Base-by-base conservation (phyloP, 1,140 invertebrate genomes). In the Chionoecetes opilio region DNA sequence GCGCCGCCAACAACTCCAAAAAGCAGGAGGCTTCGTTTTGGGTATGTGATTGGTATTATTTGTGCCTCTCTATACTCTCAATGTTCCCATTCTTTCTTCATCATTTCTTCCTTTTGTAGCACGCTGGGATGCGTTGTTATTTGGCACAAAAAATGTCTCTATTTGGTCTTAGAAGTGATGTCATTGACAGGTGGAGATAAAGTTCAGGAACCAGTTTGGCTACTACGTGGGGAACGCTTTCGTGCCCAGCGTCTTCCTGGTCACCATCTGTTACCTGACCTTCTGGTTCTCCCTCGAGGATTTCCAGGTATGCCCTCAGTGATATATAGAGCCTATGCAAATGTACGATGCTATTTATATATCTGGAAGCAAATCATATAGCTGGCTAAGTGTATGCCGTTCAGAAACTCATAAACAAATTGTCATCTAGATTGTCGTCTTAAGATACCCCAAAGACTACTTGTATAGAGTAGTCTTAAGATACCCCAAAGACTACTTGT, bases 231-330 rank as follows among this genome's bases (percentile, higher is more conserved):
- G 93, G 31, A 93, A 86, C 93, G 85, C 86, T 31, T 88, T 87
- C 86, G 26, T 93, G 14, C 93, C 93, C 31, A 93, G 84, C 26
- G 29, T 89, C 34, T 86, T 93, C 31, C 32, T 93, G 29, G 85
- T 93, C 93, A 37, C 21, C 93, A 93, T 93, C 93, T 93, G 93
- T 26, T 93, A 93, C 34, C 86, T 89, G 85, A 93, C 93, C 0
- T 41, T 93, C 86, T 93, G 37, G 32, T 93, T 93, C 86, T 53
- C 63, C 86, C 37, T 93, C 32, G 26, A 86, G 3, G 93, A 93
- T 46, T 93, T 93, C 53, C n/a, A 86, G 93, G 93, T 53, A 53
- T n/a, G 63, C n/a, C n/a, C 21, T n/a, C 21, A 21, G 63, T 17
- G n/a, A n/a, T n/a, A n/a, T n/a, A n/a, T n/a, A n/a, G n/a, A n/a